Evolutionary conservation across 2,113 vertebrate species (phyloP).

Genomic region (Elephas maximus): DNA sequence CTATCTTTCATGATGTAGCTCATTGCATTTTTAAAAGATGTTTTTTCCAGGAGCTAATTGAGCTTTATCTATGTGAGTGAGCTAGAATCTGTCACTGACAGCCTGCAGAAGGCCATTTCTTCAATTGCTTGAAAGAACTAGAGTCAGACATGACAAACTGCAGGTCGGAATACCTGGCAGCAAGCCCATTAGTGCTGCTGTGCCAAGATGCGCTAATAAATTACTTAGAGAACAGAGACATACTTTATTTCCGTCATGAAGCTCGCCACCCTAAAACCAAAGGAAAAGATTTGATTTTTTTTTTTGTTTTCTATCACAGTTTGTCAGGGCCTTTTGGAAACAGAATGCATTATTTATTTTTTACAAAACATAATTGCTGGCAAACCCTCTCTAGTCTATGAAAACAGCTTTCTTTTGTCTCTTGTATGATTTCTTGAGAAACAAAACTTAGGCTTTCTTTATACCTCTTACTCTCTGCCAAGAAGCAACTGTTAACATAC

Average conservation of each 20-base stretch:
- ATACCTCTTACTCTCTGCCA: slow-evolving; percentile 47
- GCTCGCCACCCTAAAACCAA: slow-evolving; percentile 78
- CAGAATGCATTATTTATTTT: slow-evolving; percentile 82
- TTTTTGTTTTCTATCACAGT: slow-evolving; percentile 62
- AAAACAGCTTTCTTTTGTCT: slow-evolving; percentile 76
- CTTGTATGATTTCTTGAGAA: slow-evolving; percentile 73
- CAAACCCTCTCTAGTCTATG: slow-evolving; percentile 71
- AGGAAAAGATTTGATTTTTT: slow-evolving; percentile 62
- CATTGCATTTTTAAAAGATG: slow-evolving; percentile 85
- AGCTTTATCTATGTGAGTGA: slow-evolving; percentile 84
- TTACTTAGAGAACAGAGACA: slow-evolving; percentile 83
- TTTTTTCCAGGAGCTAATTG: slow-evolving; percentile 83
- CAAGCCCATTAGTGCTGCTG: slow-evolving; percentile 79
- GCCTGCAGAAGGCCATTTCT: slow-evolving; percentile 87
- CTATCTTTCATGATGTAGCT: slow-evolving; percentile 75
- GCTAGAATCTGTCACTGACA: slow-evolving; percentile 84
- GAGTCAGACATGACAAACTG: slow-evolving; percentile 86
- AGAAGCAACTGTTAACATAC: slow-evolving; percentile 64
- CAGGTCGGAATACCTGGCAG: slow-evolving; percentile 84
- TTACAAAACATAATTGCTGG: slow-evolving; percentile 76
- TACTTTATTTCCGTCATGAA: slow-evolving; percentile 83
- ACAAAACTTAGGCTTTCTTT: slow-evolving; percentile 61
- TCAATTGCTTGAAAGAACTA: slow-evolving; percentile 84
- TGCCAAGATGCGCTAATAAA: slow-evolving; percentile 84
- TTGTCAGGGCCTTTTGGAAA: slow-evolving; percentile 74